Evolutionary conservation across 2,888 invertebrate species (phyloP).

Genomic region (Lithosia quadra): DNA sequence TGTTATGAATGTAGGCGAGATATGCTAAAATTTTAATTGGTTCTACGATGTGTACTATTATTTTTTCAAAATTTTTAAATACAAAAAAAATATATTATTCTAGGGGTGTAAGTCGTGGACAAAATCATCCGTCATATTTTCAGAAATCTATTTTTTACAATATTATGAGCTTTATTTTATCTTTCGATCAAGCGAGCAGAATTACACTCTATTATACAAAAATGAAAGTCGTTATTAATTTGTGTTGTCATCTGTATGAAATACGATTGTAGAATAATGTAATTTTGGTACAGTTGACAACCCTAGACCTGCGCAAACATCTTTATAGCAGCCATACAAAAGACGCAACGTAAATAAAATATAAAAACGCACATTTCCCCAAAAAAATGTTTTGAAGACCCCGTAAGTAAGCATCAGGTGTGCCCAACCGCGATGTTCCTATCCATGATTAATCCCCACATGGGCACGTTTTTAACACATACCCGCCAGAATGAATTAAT

Average conservation of each 20-base stretch:
- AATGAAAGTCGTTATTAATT: neutral
- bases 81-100: neutral
- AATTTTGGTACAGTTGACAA: slow-evolving; percentile 18
- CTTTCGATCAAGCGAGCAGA: neutral
- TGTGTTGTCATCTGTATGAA: neutral
- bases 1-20: neutral
- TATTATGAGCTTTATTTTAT: no score
- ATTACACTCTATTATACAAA: neutral
- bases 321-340: slow-evolving; percentile 50
- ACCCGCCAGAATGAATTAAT: slow-evolving; percentile 41
- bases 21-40: neutral
- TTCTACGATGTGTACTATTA: no score
- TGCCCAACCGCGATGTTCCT: slow-evolving; percentile 25
- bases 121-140: no score
- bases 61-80: no score
- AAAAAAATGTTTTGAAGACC: slow-evolving; percentile 21
- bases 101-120: neutral
- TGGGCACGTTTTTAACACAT: slow-evolving; percentile 43
- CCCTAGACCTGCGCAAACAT: slow-evolving; percentile 47
- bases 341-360: slow-evolving; percentile 43
- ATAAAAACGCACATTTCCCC: slow-evolving; percentile 33
- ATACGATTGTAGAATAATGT: neutral
- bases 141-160: no score
- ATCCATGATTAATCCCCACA: slow-evolving; percentile 48
- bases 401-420: slow-evolving; percentile 52